Percentiles rank a stretch among this genome's conserved stretches.
phyloP scores from a whole-genome alignment of 2,888 invertebrate species.

The Brenthis ino region DNA sequence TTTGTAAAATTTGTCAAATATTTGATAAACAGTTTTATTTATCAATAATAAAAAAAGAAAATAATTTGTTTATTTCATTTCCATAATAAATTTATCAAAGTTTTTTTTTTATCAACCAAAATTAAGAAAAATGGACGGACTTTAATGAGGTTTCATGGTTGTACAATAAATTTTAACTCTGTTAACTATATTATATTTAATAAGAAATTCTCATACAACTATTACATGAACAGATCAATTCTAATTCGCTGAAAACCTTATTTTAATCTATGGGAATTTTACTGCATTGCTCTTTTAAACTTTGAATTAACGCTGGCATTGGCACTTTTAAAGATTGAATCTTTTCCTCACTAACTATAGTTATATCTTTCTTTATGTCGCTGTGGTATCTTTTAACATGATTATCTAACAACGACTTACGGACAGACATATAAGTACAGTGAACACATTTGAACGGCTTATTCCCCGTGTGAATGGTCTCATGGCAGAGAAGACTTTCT shows the following conservation, averaged over 20 bases:
- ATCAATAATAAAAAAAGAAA: too few species aligned
- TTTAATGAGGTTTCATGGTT: conserved; percentile 3
- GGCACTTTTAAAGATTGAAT: conserved; percentile 53
- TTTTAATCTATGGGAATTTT: not conserved
- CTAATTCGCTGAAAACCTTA: not conserved
- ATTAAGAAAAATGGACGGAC: not conserved
- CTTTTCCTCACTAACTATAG: conserved; percentile 51
- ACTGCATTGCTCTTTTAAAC: conserved; percentile 9
- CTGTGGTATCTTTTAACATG: conserved; percentile 56
- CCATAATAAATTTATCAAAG: not conserved
- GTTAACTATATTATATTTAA: not conserved
- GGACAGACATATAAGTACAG: conserved; percentile 57
- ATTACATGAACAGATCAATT: not conserved
- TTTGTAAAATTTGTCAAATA: too few species aligned
- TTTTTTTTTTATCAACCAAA: not conserved
- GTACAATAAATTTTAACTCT: not conserved
- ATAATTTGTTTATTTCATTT: too few species aligned
- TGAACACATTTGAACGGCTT: conserved; percentile 60
- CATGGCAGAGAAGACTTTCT: conserved; percentile 58
- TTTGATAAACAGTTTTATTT: not conserved
- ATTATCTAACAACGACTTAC: conserved; percentile 52
- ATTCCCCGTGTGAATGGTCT: conserved; percentile 57
- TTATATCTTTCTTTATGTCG: conserved; percentile 44
- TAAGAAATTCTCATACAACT: not conserved
- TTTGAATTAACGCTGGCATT: conserved; percentile 25